Percentiles rank a stretch among this genome's conserved stretches.
These are phyloP conservation scores for Xiphorhynchus elegans DNA, from an alignment of 2,113 vertebrate species.

Conservation along the genomic window DNA sequence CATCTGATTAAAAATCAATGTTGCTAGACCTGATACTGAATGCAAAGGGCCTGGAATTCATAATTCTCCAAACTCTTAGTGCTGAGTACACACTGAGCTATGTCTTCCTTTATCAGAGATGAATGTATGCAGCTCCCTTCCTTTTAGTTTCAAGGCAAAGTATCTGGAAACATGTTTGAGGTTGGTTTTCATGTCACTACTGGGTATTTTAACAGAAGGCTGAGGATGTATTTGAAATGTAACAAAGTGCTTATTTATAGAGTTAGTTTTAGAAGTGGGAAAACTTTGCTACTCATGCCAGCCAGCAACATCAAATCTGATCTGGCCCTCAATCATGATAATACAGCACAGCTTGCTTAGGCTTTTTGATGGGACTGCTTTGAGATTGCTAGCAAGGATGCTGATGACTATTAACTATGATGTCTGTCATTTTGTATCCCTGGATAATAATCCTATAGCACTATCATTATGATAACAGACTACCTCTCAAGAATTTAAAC, in stretches of 20 bases:
- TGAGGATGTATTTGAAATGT: background rate
- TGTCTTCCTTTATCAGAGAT: background rate
- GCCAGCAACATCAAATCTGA: background rate
- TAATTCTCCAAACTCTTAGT: background rate
- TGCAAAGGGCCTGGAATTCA: background rate
- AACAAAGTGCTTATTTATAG: background rate
- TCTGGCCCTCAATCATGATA: background rate
- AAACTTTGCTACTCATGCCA: slow-evolving; percentile 12
- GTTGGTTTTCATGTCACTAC: background rate
- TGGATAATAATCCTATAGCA: background rate
- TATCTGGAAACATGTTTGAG: background rate
- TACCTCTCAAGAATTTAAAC: background rate
- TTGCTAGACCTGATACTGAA: background rate
- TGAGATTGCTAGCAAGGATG: slow-evolving; percentile 18
- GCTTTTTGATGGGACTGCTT: slow-evolving; percentile 21
- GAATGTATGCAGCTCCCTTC: background rate
- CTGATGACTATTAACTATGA: slow-evolving; percentile 48
- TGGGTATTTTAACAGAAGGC: background rate
- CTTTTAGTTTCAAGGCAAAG: background rate
- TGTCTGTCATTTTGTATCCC: slow-evolving; percentile 40
- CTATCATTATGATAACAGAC: background rate
- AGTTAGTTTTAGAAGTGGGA: background rate
- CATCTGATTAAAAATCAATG: background rate
- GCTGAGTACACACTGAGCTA: background rate
- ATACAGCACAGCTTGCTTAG: slow-evolving; percentile 22